phyloP scores from a whole-genome alignment of 1,140 invertebrate species.

The Nasonia giraulti region DNA sequence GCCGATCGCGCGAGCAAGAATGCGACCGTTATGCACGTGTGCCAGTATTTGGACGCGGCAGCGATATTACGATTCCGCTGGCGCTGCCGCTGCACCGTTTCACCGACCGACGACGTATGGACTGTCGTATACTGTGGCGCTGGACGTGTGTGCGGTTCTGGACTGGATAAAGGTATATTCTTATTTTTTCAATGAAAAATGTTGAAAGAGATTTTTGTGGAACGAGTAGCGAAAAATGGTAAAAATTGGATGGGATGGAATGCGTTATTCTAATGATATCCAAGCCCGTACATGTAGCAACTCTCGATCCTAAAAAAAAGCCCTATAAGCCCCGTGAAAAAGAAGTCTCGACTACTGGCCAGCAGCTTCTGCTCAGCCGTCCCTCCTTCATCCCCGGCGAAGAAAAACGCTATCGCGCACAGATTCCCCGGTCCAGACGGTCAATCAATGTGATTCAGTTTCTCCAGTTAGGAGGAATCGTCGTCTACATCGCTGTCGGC shows the following conservation, averaged over 20 bases:
- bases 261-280: not conserved
- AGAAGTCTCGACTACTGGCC: not conserved
- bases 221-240: not conserved
- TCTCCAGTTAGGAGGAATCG: slow-evolving; percentile 59
- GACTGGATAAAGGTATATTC: not conserved
- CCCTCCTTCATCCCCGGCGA: not conserved
- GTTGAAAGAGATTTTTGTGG: no score
- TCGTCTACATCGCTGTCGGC: slow-evolving; percentile 54
- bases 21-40: slow-evolving; percentile 60
- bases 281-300: no score
- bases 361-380: not conserved
- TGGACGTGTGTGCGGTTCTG: not conserved
- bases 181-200: not conserved
- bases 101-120: not conserved
- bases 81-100: slow-evolving; percentile 59
- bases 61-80: slow-evolving; percentile 69
- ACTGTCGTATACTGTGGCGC: not conserved
- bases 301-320: not conserved
- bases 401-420: slow-evolving; percentile 30
- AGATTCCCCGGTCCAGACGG: slow-evolving; percentile 55
- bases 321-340: not conserved
- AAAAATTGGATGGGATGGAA: not conserved
- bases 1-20: slow-evolving; percentile 54
- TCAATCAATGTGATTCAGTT: slow-evolving; percentile 73
- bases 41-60: slow-evolving; percentile 69